A percentile compares a stretch with the other conserved stretches of the same genome.
These are phyloP conservation scores for Acarapis woodi DNA, from an alignment of 1,140 invertebrate genomes.

Conservation along the genomic window DNA sequence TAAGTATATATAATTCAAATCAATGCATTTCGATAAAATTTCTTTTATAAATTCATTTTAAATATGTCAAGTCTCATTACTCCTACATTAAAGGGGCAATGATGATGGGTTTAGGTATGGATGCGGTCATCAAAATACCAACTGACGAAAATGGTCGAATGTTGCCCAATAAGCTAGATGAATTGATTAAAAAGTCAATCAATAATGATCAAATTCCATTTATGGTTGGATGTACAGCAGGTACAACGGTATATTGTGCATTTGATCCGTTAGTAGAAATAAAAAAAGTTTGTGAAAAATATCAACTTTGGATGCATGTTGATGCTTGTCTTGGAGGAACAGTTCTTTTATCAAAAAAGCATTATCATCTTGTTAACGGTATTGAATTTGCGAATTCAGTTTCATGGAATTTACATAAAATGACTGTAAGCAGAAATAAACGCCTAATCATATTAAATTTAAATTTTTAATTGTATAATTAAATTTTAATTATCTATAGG, in stretches of 20 bases:
- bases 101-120: conserved; percentile 45
- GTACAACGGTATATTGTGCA: conserved; percentile 36
- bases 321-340: conserved; percentile 95
- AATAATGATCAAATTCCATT: conserved; percentile 25
- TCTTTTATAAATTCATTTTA: background rate
- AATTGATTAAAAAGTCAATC: conserved; percentile 22
- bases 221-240: conserved; percentile 38
- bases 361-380: conserved; percentile 56
- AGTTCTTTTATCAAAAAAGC: conserved; percentile 62
- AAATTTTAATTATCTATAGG: conserved; percentile 15
- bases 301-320: conserved; percentile 13
- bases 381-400: conserved; percentile 82
- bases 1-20: conserved; percentile 19
- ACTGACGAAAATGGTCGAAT: conserved; percentile 35
- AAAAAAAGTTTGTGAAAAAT: conserved; percentile 13
- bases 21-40: background rate
- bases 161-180: conserved; percentile 25
- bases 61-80: conserved; percentile 44
- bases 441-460: no score
- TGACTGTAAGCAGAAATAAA: conserved; percentile 28
- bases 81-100: conserved; percentile 59
- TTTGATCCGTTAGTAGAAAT: conserved; percentile 60
- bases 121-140: conserved; percentile 34
- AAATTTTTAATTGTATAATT: background rate
- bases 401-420: conserved; percentile 96